A percentile compares a stretch with the other conserved stretches of the same genome.
Evolutionary conservation across 1,140 invertebrate species (phyloP).

Genomic region (Copidosoma floridanum): DNA sequence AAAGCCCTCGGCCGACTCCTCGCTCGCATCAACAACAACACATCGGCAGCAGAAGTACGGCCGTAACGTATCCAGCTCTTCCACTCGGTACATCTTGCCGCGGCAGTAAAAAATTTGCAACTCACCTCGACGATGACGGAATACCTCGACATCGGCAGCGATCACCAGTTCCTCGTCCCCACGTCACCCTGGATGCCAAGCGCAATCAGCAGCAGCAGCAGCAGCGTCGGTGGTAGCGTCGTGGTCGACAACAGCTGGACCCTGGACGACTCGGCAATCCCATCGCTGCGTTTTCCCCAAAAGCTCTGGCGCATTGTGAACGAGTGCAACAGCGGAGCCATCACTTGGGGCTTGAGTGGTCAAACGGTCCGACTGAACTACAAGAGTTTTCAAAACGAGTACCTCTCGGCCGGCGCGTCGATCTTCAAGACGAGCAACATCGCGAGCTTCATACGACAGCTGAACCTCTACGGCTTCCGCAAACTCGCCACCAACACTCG

Average conservation of each 20-base stretch:
- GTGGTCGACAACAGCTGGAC: background rate
- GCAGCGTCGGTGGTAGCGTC: background rate
- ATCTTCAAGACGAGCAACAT: constrained; percentile 65
- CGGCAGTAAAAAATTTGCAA: too few species aligned
- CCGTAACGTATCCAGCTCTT: too few species aligned
- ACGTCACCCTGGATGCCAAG: background rate
- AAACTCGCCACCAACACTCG: constrained; percentile 63
- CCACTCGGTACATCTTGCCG: too few species aligned
- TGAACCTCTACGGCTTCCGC: constrained; percentile 64
- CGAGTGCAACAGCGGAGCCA: constrained; percentile 55
- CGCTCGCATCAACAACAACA: background rate
- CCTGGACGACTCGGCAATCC: constrained; percentile 1
- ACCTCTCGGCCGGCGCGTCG: constrained; percentile 55
- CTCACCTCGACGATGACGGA: too few species aligned
- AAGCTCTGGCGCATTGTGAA: constrained; percentile 64
- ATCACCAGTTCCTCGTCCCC: too few species aligned
- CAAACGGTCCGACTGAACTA: constrained; percentile 61
- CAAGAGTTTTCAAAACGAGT: constrained; percentile 57
- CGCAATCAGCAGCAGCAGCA: background rate
- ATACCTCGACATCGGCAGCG: too few species aligned
- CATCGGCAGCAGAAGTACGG: too few species aligned
- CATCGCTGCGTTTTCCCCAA: constrained; percentile 61
- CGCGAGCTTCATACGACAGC: constrained; percentile 62
- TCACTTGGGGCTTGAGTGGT: constrained; percentile 59
- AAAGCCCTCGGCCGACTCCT: background rate